A percentile compares a stretch with the other conserved stretches of the same genome.
phyloP scores from a whole-genome alignment of 2,888 invertebrate species.

The Margaritifera margaritifera region DNA sequence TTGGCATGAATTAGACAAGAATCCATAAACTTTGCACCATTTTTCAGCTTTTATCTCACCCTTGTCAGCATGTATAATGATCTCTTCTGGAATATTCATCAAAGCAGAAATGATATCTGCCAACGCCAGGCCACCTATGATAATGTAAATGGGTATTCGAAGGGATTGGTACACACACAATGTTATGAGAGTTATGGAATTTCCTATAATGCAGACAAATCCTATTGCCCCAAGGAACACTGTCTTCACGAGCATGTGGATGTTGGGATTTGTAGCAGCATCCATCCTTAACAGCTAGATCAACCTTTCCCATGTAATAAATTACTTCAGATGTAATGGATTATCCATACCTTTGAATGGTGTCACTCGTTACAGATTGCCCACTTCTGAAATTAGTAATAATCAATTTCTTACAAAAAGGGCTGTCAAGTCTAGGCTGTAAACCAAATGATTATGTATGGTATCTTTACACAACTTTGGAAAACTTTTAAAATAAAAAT shows the following conservation, averaged over 20 bases:
- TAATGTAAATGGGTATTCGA: conserved; percentile 53
- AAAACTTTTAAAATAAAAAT: too few relatives aligned
- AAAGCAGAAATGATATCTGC: conserved; percentile 52
- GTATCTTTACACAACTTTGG: too few relatives aligned
- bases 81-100: conserved; percentile 53
- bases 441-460: too few relatives aligned
- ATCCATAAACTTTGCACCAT: conserved; percentile 56
- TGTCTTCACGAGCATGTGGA: conserved; percentile 45
- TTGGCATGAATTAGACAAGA: conserved; percentile 38
- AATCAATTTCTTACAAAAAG: too few relatives aligned
- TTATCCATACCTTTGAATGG: too few relatives aligned
- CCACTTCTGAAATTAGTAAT: too few relatives aligned
- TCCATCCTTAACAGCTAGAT: conserved; percentile 7
- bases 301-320: too few relatives aligned
- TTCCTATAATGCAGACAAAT: conserved; percentile 57
- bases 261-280: conserved; percentile 20
- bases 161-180: conserved; percentile 42
- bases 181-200: conserved; percentile 53
- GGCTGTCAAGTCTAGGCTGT: too few relatives aligned
- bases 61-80: conserved; percentile 44
- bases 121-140: conserved; percentile 54
- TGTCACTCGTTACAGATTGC: too few relatives aligned
- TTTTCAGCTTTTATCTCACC: conserved; percentile 32
- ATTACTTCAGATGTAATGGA: too few relatives aligned
- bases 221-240: conserved; percentile 56